These are phyloP conservation scores for Cyaniris semiargus DNA, from an alignment of 2,888 invertebrate genomes.

Conservation along the genomic window DNA sequence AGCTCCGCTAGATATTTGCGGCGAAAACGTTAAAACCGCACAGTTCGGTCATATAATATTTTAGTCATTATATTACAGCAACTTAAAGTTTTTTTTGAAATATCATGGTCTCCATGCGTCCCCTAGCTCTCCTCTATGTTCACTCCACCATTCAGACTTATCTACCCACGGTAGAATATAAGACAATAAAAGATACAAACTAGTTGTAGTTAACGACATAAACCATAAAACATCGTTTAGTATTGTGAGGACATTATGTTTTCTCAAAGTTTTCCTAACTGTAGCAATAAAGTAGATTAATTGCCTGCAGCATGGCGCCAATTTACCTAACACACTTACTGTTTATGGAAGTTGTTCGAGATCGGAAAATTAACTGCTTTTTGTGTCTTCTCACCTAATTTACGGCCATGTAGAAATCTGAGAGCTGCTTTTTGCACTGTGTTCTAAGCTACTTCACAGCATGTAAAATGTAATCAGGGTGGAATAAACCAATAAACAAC, in stretches of 20 bases:
- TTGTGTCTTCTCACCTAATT: not conserved
- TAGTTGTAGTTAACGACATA: not conserved
- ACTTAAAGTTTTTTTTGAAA: too few relatives aligned
- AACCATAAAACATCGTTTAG: not conserved
- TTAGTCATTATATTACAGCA: too few relatives aligned
- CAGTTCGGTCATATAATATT: too few relatives aligned
- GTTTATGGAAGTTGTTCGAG: not conserved
- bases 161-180: too few relatives aligned
- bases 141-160: too few relatives aligned
- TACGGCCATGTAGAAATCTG: not conserved
- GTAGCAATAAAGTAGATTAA: conserved; percentile 66
- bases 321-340: conserved; percentile 12
- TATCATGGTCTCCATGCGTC: too few relatives aligned
- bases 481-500: too few relatives aligned
- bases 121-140: too few relatives aligned
- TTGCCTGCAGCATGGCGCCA: conserved; percentile 49
- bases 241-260: conserved; percentile 36
- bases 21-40: too few relatives aligned
- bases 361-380: not conserved
- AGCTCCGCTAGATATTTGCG: too few relatives aligned
- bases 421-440: not conserved
- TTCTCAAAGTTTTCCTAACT: conserved; percentile 47
- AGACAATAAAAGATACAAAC: not conserved
- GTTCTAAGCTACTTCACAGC: not conserved
- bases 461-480: not conserved